Conservation (phyloP, 2,797 vertebrate genomes). For the Poeciliopsis infans region DNA sequence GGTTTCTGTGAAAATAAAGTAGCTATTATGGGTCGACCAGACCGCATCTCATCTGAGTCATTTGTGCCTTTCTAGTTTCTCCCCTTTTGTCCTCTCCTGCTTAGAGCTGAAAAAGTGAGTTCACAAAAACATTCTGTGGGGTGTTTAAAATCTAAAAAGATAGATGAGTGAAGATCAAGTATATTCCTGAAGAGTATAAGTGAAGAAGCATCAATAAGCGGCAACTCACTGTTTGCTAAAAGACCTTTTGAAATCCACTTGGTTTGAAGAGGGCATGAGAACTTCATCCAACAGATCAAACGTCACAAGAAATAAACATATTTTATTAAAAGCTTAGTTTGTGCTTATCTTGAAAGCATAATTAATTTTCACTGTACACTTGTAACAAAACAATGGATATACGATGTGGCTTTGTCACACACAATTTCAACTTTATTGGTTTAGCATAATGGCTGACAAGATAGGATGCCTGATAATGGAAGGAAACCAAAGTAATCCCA, state of each 20-base stretch:
- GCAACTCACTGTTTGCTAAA: neutral
- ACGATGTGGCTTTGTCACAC: slow-evolving; percentile 2
- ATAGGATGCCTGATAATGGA: neutral
- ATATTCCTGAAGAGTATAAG: neutral
- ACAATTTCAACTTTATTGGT: neutral
- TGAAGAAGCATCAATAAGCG: neutral
- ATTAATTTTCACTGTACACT: neutral
- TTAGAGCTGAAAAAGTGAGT: neutral
- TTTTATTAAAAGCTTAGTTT: neutral
- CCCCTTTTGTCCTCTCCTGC: neutral
- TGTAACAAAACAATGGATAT: neutral
- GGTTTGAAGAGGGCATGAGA: neutral
- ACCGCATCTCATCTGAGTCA: neutral
- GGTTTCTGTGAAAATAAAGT: neutral
- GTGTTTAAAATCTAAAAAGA: neutral
- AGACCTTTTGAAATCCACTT: neutral
- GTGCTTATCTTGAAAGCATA: neutral
- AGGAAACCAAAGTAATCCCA: neutral
- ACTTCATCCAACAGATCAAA: neutral
- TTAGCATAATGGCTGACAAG: slow-evolving; percentile 2
- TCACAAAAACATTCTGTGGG: neutral
- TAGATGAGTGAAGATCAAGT: neutral
- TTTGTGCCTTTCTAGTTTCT: neutral
- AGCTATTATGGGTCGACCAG: neutral
- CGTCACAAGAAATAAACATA: neutral